Evolutionary conservation across 2,888 invertebrate genomes (phyloP), one percentile per base, ranked within the genome.

Genomic region (Limnephilus lunatus): DNA sequence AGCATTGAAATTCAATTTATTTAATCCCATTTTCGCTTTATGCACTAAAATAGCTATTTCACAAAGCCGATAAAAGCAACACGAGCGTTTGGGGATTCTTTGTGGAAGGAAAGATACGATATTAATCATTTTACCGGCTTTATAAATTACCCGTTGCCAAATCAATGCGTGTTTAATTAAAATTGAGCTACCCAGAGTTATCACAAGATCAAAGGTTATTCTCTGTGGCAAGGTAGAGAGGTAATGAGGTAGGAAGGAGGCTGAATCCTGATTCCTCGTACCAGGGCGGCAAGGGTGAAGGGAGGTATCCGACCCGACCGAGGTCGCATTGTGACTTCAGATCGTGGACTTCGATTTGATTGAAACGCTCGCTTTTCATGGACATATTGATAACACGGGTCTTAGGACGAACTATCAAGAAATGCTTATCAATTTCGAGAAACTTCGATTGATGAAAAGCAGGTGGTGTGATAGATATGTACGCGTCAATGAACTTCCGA

Each of bases 141-240:
- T 53, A 53, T 88, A 30, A 32, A 88, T 88, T 48, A 53, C 53
- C 68, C 15, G 32, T 31, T 14, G 14, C 68, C 19, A 32, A 53
- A 68, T 68, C 88, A 32, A 68, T 68, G 31, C 88, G 68, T 88
- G 88, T 88, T 88, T 88, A 88, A 88, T 88, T 88, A 88, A 88
- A 88, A 88, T 32, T 31, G 25, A 53, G 31, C 48, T 88, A 53
- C 68, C 68, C 35, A 15, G 30, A 88, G 31, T 68, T 88, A 88
- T 88, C 88, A 31, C 30, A n/a, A 53, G 53, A 87, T 87, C 87
- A 53, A 53, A 87, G 87, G 88, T 32, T 68, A 32, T 53, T 68
- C 68, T 68, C 68, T n/a, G 68, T n/a, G 68, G 68, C 25, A 68
- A 25, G 68, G 68, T 68, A 9, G 68, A n/a, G 68, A 68, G 68